Base-by-base conservation (phyloP, 1,140 invertebrate genomes). In the Cataglyphis hispanica region DNA sequence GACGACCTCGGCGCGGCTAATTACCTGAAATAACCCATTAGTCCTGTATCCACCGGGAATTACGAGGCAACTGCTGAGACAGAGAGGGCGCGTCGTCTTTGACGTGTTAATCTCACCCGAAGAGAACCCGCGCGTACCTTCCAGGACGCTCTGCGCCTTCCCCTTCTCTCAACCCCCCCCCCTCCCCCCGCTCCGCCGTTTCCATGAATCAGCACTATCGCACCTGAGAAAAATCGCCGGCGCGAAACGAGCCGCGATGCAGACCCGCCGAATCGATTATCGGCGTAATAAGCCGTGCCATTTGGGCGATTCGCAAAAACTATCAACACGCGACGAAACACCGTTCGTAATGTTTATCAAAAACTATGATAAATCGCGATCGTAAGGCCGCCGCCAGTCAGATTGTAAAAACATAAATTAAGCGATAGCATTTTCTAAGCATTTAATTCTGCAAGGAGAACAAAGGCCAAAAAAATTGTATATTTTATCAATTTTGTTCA, bases 21-120 rank as follows among this genome's bases (percentile, higher is more conserved):
- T 94, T 93, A 93, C 91, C 93, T 91, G 90, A 92, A 93, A 92
- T 93, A 94, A 94, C 92, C 93, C 93, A 94, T 94, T 94, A 93
- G 91, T 86, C 91, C 89, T 90, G 92, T 92, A 93, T 93, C 91
- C 91, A 90, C 87, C 86, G 87, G 87, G 86, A 91, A 91, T 92
- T 92, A 93, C 87, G 74, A 81, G 84, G 81, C 75, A 53, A 77
- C 74, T 84, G 67, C 76, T 81, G 75, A 86, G 66, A 88, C 70
- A 85, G 81, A 53, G 70, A 81, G 89, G 90, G 88, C 87, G 89
- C 90, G 89, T 94, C 91, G 93, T 91, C 91, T 93, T 90, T 94
- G 93, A 94, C 91, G 90, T 93, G 92, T 94, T 92, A 94, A 94
- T 94, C 93, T 94, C 77, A 83, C 16, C 84, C 72, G 22, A 27